Base-by-base conservation (phyloP, 2,113 vertebrate genomes). In the Montifringilla adamsi region DNA sequence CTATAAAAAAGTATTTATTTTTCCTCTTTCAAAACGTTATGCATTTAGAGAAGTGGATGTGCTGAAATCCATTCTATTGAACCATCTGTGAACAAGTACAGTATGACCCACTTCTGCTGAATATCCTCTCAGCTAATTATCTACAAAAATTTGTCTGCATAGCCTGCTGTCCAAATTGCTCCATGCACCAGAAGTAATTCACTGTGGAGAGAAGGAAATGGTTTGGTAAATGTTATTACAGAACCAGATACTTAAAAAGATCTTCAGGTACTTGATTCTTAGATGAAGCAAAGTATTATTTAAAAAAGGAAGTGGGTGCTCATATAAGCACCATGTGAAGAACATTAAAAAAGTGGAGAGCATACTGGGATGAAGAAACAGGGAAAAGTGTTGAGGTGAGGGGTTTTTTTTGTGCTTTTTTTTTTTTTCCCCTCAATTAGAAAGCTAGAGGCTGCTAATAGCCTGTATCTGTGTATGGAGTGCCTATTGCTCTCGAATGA, bases 21-120 rank as follows among this genome's bases (percentile, higher is more conserved):
- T 72, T 87, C 9, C 9, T 73, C n/a, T 88, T 84, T 73, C 31
- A 53, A 73, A 94, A 63, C 35, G 7, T 60, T 77, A n/a, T 10
- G 30, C 26, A 15, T 83, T 82, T 94, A 59, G 67, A 78, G 41
- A 75, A 87, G 20, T 22, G 39, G 41, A 30, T 81, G 44, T 72
- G 37, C 67, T 88, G 80, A 72, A 89, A 94, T 94, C 66, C 47
- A 30, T 93, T 91, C 79, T 95, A 75, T 75, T 74, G 93, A 94
- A 64, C 87, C 67, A 94, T 93, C 94, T 95, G 82, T 93, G 94
- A 95, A 85, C 76, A 81, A 93, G 79, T 87, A 41, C 82, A 60
- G 63, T 75, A 83, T 94, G 94, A 95, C 74, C 89, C 83, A 94
- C 82, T 96, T 97, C 85, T 96, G 76, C 90, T 90, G 85, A 84